Base-by-base conservation (phyloP, 92 coral and sea anemone species). In the Muricea muricata region DNA sequence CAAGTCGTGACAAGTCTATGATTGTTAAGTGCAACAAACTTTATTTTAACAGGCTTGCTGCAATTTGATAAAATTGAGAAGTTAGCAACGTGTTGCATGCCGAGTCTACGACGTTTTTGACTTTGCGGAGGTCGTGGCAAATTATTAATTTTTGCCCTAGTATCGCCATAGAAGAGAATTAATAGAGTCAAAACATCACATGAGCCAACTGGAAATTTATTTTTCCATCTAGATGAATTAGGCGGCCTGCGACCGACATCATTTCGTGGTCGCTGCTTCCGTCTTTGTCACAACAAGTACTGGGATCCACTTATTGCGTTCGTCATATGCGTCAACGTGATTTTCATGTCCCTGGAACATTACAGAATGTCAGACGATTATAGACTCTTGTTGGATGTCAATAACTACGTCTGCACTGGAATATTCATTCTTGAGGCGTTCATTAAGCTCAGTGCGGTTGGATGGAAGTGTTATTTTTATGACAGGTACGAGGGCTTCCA, bases 331-430 rank as follows among this genome's bases (percentile, higher is more conserved):
- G 50, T 96, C 42, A 96, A 96, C 82, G 98, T 96, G 33, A 84
- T 94, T 54, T 89, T 97, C 58, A 96, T 96, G 99, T 93, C 99
- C n/a, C 78, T 96, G 80, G 99, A 96, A 75, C 99, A 96, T 58
- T 90, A 96, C 75, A 80, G 89, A 75, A 96, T 96, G 99, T 84
- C 97, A n/a, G 12, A 90, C 93, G 65, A 88, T 23, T 92, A 84
- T 42, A 55, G 18, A 12, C 55, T 87, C 25, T 92, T 93, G 37
- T 92, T 96, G 75, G 98, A 96, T 40, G 94, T 89, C 28, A 80
- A 93, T n/a, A 96, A 96, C 86, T 92, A 92, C 66, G 82, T 96
- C 68, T 96, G 94, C 82, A 94, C 99, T 8, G 88, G 89, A 3
- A 90, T 96, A 24, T 96, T 96, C 60, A 93, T 92, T 18, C 31